Base-by-base conservation (phyloP, 2,888 invertebrate genomes). In the Eledona agricola region DNA sequence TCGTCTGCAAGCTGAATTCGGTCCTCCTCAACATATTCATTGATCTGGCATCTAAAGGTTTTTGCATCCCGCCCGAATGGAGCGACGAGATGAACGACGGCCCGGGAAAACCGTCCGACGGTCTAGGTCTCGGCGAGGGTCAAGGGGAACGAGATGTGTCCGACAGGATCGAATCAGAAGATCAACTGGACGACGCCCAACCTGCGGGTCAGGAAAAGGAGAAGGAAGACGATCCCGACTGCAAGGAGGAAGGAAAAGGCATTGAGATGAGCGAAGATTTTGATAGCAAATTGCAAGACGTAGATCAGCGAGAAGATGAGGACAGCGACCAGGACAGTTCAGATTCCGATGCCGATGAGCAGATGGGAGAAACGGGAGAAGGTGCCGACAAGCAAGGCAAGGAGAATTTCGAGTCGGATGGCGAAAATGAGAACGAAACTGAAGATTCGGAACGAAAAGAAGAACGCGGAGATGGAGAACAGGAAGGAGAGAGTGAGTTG, bases 241-340 rank as follows among this genome's bases (percentile, higher is more conserved):
- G 88, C 64, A 87, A 90, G 66, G 93, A 96, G 71, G 90, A 93
- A 73, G 92, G 96, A 56, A 89, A 93, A 35, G 95, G 94, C 9
- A 87, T 97, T 43, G 96, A 97, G 66, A 96, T 97, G 94, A 90
- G 91, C 9, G 96, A 96, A 61, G 93, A 98, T 72, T 96, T 98
- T 71, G 95, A 95, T 49, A 93, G 90, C 0, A 88, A 92, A 73
- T 75, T 89, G 49, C 92, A 67, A 59, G 68, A 67, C 49, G 58
- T 63, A 20, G 64, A 65, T 23, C 61, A 63, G 15, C 63, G 66
- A 11, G 59, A 64, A 9, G 52, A 35, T 67, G 73, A 78, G 58
- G 88, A 96, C 68, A 77, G 83, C 0, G 79, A 83, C 0, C 81
- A 88, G 6, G 77, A 80, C 1, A 79, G 81, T 7, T 82, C 88